Evolutionary conservation across 2,888 invertebrate genomes (phyloP), one percentile per base, ranked within the genome.

Genomic region (Eupithecia subfuscata): DNA sequence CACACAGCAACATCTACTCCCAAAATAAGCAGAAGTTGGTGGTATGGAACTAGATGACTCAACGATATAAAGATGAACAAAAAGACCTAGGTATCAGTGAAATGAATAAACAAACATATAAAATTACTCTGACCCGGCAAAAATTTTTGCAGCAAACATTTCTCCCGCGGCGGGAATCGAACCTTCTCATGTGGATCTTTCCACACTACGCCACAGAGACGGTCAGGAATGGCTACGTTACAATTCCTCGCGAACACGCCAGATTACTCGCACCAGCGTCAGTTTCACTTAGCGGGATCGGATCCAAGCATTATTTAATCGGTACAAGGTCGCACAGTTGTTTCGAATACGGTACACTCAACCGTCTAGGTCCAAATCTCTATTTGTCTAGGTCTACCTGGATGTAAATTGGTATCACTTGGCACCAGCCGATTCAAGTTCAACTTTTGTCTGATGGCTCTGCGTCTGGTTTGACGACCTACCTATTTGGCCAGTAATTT

Each of bases 321-420:
- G 60, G 67, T 60, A 70, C 75, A 73, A 75, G 75, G 75, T 68
- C 67, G 65, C 40, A 63, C 22, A 68, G 71, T 72, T 25, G 71
- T 14, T 34, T 48, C 6, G 16, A 65, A 73, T 3, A 52, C 52
- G 37, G 43, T 68, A 68, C 68, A 43, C 43, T 68, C 68, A 43
- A 25, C 40, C 68, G 3, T 1, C 14, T 12, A n/a, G 11, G n/a
- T 52, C 30, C 30, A 30, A 30, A 30, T 30, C 3, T 30, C 30
- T 30, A 3, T 30, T 30, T 30, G 30, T 3, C 1, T 30, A 30
- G 3, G 30, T 30, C 52, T n/a, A 52, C 52, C n/a, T 52, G n/a
- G 3, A 52, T 18, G 18, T 7, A 18, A 48, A 18, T 48, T 48
- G 18, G 48, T 45, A 45, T 6, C 48, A 48, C 6, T 48, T 18